A percentile compares a stretch with the other conserved stretches of the same genome.
These are phyloP conservation scores for Tineola bisselliella DNA, from an alignment of 2,888 invertebrate genomes.

Conservation along the genomic window DNA sequence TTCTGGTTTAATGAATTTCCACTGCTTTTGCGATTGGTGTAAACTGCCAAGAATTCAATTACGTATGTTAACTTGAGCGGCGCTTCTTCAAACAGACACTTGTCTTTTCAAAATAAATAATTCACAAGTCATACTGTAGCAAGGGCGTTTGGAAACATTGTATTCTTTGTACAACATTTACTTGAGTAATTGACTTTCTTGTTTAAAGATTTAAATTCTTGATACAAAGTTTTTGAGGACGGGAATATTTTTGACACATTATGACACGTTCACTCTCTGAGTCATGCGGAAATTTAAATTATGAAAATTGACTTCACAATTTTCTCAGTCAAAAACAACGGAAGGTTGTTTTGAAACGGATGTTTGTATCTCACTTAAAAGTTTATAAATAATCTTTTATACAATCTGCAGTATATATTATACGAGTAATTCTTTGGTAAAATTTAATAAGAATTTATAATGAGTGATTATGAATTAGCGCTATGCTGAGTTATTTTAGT, in stretches of 20 bases:
- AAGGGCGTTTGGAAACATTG: not conserved
- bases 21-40: not conserved
- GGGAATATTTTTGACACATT: not conserved
- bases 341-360: not conserved
- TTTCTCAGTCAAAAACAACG: not conserved
- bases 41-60: slow-evolving; percentile 15
- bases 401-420: no score
- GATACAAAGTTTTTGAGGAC: not conserved
- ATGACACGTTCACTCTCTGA: not conserved
- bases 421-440: no score
- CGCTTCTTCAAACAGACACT: slow-evolving; percentile 12
- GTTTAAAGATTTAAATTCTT: slow-evolving; percentile 3
- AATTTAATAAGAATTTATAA: no score
- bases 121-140: slow-evolving; percentile 9
- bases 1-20: slow-evolving; percentile 5
- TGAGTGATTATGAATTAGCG: no score
- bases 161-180: not conserved
- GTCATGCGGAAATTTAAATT: not conserved
- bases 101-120: slow-evolving; percentile 12
- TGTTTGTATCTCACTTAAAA: not conserved
- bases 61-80: slow-evolving; percentile 4
- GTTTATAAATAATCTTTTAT: no score
- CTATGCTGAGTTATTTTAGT: no score
- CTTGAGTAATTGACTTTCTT: slow-evolving; percentile 11
- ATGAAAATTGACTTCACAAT: not conserved